Evolutionary conservation across 2,113 vertebrate species (phyloP).

Genomic region (pig (Sus scrofa)): T2T-Sscrofa CM000829.6:28195501-28196000

Average conservation of each 20-base stretch:
- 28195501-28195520: no score
- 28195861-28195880: neutral
- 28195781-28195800: neutral
- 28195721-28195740: neutral
- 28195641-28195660: neutral
- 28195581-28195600: neutral
- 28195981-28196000: neutral
- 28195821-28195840: neutral
- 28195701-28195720: neutral
- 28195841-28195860: neutral
- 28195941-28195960: neutral
- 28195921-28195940: neutral
- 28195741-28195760: neutral
- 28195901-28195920: neutral
- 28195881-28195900: neutral
- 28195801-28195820: neutral
- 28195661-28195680: neutral
- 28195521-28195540: neutral
- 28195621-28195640: neutral
- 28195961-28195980: neutral
- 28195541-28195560: neutral
- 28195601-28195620: neutral
- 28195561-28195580: neutral
- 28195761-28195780: neutral
- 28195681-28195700: neutral